These are phyloP conservation scores for Gephyroberyx darwinii DNA, from an alignment of 2,797 vertebrate genomes.

Conservation along the genomic window DNA sequence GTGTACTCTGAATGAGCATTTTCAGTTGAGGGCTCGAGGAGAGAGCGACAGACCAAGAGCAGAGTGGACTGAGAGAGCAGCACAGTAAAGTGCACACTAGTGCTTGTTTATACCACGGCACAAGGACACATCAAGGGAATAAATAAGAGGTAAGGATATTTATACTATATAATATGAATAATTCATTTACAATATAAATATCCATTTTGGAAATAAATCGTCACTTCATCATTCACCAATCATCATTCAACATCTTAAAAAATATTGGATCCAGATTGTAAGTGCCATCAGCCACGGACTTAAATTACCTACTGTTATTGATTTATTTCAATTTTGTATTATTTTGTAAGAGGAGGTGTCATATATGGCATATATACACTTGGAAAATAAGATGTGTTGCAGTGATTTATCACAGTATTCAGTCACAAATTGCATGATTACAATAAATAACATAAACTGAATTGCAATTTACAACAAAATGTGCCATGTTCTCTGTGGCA, in stretches of 20 bases:
- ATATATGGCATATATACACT: too few relatives aligned
- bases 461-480: too few relatives aligned
- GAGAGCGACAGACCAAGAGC: conserved; percentile 51
- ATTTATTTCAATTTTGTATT: not conserved
- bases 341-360: not conserved
- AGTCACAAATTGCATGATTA: not conserved
- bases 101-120: conserved; percentile 32
- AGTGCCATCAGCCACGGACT: not conserved
- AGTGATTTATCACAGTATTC: not conserved
- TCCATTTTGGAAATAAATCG: not conserved
- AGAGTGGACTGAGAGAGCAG: conserved; percentile 44
- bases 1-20: not conserved
- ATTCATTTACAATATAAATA: not conserved
- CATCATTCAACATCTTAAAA: not conserved
- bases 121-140: conserved; percentile 13
- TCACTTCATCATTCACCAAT: not conserved
- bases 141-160: conserved; percentile 59
- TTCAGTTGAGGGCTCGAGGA: conserved; percentile 40
- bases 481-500: too few relatives aligned
- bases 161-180: conserved; percentile 11
- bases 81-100: conserved; percentile 22
- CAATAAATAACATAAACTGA: too few relatives aligned
- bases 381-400: not conserved
- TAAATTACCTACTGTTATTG: not conserved
- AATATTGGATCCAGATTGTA: not conserved